Base-by-base conservation (phyloP, 23 tunicate species). In the Clavelina lepadiformis region DNA sequence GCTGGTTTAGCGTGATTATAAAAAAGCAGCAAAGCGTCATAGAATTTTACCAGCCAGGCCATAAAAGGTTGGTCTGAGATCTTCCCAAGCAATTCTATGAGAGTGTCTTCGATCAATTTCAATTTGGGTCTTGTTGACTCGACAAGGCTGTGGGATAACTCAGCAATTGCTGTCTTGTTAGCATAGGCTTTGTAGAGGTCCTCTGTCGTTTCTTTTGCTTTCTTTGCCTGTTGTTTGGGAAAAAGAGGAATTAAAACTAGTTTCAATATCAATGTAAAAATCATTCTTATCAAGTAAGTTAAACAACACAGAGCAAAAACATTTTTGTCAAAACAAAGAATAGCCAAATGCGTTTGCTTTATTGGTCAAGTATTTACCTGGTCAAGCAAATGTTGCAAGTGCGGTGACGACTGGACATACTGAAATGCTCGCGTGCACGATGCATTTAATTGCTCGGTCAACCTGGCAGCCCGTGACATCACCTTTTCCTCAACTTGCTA, bases 31-130 rank as follows among this genome's bases (percentile, higher is more conserved):
- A n/a, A n/a, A n/a, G n/a, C n/a, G n/a, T n/a, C n/a, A n/a, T n/a
- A n/a, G 28, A 24, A n/a, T 58, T 77, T 60, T 83, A 83, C 91
- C 76, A 83, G 63, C 91, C 91, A 83, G 3, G 41, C 32, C 27
- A 83, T 49, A 4, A 82, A 76, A 36, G 82, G 68, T 28, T 74
- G 71, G 8, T 83, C 77, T 0, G 52, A 53, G 2, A 63, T 33
- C 8, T 51, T 34, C 11, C 63, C 81, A 3, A 60, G 29, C 8
- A 83, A 47, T 19, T 25, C 51, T 20, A 83, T 20, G 6, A 83
- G 52, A 38, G 77, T 35, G 5, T 68, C 72, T 32, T 76, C 61
- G 37, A 75, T 66, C 31, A 77, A 23, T 45, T 75, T 55, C 27
- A 83, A 36, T n/a, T 75, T 75, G 1, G 74, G 51, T 5, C 77